Base-by-base conservation (phyloP, 2,888 invertebrate genomes). In the Agrochola circellaris region DNA sequence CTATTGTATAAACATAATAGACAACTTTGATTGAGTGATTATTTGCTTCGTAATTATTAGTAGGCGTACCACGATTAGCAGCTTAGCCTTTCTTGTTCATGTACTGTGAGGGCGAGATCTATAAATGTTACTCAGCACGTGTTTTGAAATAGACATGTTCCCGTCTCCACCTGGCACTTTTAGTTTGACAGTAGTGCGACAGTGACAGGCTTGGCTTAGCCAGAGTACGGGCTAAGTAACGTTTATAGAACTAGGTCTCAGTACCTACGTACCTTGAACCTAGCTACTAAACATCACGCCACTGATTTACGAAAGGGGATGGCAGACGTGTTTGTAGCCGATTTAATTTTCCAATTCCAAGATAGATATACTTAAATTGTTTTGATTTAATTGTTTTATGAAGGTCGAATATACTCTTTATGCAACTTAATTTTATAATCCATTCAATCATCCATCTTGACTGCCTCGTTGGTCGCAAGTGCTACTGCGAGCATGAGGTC, bases 21-120 rank as follows among this genome's bases (percentile, higher is more conserved):
- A n/a, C 48, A 78, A 30, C 45, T 62, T 71, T 62, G 4, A 34
- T 68, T 30, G 42, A 72, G 68, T 60, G 68, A 70, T 54, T 72
- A 38, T 76, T 82, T 84, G 82, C 84, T 13, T 38, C 26, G 5
- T 8, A 45, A 3, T 23, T 58, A 60, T 42, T 34, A 13, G 42
- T 65, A 82, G 82, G 82, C 84, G 84, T 61, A 11, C 3, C 68
- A 58, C 61, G 56, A 26, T 30, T 48, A 65, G 26, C 3, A 17
- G 8, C 7, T 38, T 42, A 42, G 3, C 20, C 11, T 30, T 38
- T 56, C 11, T 54, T 48, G 20, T 51, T 38, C 60, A 38, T n/a
- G 38, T 62, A 62, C 17, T 17, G 30, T 0, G 67, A 30, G 15
- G 30, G 9, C 23, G 9, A 23, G 30, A 30, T 6, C 23, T 67